These are phyloP conservation scores for Rhinoderma darwinii DNA, from an alignment of 2,113 vertebrate species.

Conservation along the genomic window DNA sequence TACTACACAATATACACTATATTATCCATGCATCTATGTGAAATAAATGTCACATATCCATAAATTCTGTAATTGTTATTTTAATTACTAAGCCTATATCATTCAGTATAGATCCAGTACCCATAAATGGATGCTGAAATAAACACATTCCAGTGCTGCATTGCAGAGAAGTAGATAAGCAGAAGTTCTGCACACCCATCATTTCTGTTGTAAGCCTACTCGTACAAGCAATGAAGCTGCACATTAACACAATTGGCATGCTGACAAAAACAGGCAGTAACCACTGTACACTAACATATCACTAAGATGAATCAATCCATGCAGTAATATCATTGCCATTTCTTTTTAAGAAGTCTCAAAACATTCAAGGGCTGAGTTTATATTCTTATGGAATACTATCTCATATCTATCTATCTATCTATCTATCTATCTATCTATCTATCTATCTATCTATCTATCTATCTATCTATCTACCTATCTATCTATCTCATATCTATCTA, in stretches of 20 bases:
- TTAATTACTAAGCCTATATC: not conserved
- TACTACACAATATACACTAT: too few relatives aligned
- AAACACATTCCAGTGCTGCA: slow-evolving; percentile 21
- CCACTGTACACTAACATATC: not conserved
- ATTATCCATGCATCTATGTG: too few relatives aligned
- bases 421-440: too few relatives aligned
- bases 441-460: too few relatives aligned
- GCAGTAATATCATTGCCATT: not conserved
- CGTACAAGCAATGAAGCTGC: slow-evolving; percentile 18
- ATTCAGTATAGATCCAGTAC: not conserved
- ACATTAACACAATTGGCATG: slow-evolving; percentile 30
- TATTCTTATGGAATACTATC: too few relatives aligned
- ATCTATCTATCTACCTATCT: too few relatives aligned
- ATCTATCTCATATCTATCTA: too few relatives aligned
- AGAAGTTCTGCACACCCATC: slow-evolving; percentile 13
- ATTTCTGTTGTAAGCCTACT: slow-evolving; percentile 2
- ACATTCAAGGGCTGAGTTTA: too few relatives aligned
- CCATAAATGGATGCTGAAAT: not conserved
- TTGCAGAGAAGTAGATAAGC: slow-evolving; percentile 43
- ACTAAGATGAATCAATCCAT: not conserved
- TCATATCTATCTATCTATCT: too few relatives aligned
- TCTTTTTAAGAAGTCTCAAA: too few relatives aligned
- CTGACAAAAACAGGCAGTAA: slow-evolving; percentile 16
- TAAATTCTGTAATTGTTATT: not conserved
- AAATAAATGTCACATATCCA: too few relatives aligned